These are phyloP conservation scores for Tuberolachnus salignus DNA, from an alignment of 2,888 invertebrate genomes.

Conservation along the genomic window DNA sequence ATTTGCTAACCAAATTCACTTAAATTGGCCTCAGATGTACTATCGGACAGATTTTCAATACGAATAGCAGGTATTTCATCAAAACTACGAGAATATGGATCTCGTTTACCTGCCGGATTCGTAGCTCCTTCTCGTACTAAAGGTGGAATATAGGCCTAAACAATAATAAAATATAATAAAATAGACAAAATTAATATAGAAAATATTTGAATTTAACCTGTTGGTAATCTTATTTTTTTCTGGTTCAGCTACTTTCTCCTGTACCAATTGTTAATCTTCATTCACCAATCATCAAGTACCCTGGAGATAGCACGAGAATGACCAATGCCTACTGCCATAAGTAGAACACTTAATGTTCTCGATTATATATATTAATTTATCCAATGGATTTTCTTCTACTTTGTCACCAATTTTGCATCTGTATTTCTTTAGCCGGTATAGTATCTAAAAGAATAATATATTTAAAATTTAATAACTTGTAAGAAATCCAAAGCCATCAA, in stretches of 20 bases:
- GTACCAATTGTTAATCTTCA: constrained; percentile 45
- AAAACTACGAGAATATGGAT: constrained; percentile 73
- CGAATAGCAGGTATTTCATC: constrained; percentile 90
- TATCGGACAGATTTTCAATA: constrained; percentile 96
- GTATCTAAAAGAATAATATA: constrained; percentile 65
- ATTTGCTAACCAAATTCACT: constrained; percentile 93
- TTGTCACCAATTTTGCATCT: constrained; percentile 92
- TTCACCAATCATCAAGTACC: constrained; percentile 37
- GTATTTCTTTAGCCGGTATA: constrained; percentile 73
- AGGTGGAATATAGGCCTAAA: constrained; percentile 78
- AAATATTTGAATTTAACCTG: constrained; percentile 14
- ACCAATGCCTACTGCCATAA: constrained; percentile 97
- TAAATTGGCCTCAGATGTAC: constrained; percentile 91
- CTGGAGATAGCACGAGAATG: constrained; percentile 96
- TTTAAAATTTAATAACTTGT: too few species aligned
- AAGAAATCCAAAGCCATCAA: too few species aligned
- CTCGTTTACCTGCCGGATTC: constrained; percentile 71
- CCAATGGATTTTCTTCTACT: constrained; percentile 82
- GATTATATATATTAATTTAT: constrained; percentile 75
- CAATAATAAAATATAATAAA: background rate
- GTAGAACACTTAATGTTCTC: constrained; percentile 82
- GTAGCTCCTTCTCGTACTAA: constrained; percentile 80
- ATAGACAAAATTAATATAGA: background rate
- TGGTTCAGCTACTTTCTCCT: constrained; percentile 33
- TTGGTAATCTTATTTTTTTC: constrained; percentile 37